Conservation (phyloP, 2,113 vertebrate genomes). For the Ctenomys sociabilis region DNA sequence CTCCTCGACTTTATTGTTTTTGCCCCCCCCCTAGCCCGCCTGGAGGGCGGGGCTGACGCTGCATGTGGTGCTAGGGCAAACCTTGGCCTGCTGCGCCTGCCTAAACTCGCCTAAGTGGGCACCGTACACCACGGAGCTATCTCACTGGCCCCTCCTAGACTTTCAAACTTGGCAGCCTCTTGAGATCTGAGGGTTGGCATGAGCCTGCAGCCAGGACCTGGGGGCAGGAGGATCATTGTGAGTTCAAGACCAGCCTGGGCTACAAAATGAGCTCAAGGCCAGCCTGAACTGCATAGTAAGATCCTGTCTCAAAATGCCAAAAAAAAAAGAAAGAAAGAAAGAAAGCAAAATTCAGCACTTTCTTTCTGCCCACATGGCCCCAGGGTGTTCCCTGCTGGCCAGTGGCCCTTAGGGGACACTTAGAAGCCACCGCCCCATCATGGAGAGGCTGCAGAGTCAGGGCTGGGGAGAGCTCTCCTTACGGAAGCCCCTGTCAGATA, state of each 20-base stretch:
- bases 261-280: no score
- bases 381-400: not conserved
- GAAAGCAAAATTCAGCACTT: not conserved
- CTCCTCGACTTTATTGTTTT: fast-evolving
- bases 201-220: not conserved
- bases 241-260: no score
- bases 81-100: no score
- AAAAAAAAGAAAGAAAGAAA: no score
- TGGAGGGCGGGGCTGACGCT: no score
- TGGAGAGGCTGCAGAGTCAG: fast-evolving
- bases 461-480: no score
- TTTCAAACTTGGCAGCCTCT: fast-evolving
- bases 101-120: no score
- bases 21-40: no score
- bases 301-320: no score
- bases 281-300: no score
- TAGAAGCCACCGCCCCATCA: fast-evolving
- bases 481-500: not conserved
- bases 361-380: not conserved
- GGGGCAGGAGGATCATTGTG: not conserved
- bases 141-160: fast-evolving
- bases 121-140: no score
- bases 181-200: fast-evolving
- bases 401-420: not conserved
- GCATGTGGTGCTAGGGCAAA: no score